These are phyloP conservation scores for Tuberolachnus salignus DNA, from an alignment of 2,888 invertebrate genomes.

Conservation along the genomic window DNA sequence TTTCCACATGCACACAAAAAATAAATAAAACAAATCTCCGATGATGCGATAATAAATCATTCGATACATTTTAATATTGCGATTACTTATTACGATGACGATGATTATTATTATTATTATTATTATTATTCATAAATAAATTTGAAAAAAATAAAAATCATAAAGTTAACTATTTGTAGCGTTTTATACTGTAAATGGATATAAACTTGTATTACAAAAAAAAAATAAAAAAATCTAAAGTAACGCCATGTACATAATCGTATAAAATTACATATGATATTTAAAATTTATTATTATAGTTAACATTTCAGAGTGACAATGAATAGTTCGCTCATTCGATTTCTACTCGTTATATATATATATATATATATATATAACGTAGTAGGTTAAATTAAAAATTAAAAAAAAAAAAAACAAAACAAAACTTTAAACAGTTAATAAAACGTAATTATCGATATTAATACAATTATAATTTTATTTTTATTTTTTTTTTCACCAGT, in stretches of 20 bases:
- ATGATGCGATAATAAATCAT: background rate
- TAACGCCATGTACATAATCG: slow-evolving; percentile 1
- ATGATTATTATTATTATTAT: background rate
- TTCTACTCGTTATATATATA: background rate
- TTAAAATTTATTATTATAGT: slow-evolving; percentile 13
- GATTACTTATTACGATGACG: background rate
- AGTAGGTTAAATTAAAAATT: background rate
- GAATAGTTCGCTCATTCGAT: slow-evolving; percentile 30
- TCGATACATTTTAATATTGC: background rate
- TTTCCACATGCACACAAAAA: background rate
- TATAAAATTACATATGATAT: slow-evolving; percentile 10
- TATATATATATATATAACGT: background rate
- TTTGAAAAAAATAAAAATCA: background rate
- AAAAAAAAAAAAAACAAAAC: background rate
- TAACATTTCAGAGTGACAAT: background rate
- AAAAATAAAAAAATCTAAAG: background rate
- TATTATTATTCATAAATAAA: slow-evolving; percentile 11
- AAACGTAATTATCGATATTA: slow-evolving; percentile 39
- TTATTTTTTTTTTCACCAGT: background rate
- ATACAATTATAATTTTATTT: slow-evolving; percentile 24
- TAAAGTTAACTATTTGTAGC: slow-evolving; percentile 39
- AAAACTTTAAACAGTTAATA: slow-evolving; percentile 4
- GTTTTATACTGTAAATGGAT: slow-evolving; percentile 18
- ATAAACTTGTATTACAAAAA: slow-evolving; percentile 20
- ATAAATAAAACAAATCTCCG: background rate